These are phyloP conservation scores for Triplophysa yarkandensis DNA, from an alignment of 2,797 vertebrate genomes.

Conservation along the genomic window DNA sequence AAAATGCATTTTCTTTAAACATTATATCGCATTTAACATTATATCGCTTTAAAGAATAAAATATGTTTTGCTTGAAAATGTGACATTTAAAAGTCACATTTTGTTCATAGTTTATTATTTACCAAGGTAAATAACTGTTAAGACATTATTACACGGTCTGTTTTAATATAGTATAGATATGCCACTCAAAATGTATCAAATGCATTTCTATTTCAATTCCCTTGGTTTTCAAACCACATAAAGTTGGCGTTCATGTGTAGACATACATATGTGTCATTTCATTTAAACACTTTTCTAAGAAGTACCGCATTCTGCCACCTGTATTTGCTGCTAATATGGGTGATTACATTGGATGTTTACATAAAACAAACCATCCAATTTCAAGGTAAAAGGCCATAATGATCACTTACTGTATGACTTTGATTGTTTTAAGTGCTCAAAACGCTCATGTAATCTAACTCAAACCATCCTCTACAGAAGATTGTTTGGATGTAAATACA, in stretches of 20 bases:
- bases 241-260: background rate
- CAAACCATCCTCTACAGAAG: background rate
- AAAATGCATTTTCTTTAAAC: no score
- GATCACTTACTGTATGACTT: constrained; percentile 7
- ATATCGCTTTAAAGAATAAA: no score
- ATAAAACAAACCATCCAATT: background rate
- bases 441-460: constrained; percentile 13
- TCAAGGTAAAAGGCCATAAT: constrained; percentile 18
- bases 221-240: background rate
- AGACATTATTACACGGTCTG: no score
- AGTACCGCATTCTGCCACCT: background rate
- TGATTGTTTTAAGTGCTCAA: constrained; percentile 35
- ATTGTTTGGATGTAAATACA: constrained; percentile 34
- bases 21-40: no score
- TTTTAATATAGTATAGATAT: no score
- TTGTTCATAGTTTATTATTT: no score
- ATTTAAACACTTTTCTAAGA: background rate
- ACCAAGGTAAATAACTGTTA: no score
- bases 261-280: background rate
- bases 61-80: no score
- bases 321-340: background rate
- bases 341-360: constrained; percentile 5
- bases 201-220: background rate
- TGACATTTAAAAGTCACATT: no score
- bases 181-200: background rate